phyloP scores from a whole-genome alignment of 2,797 vertebrate genomes.

The Xenentodon cancila region DNA sequence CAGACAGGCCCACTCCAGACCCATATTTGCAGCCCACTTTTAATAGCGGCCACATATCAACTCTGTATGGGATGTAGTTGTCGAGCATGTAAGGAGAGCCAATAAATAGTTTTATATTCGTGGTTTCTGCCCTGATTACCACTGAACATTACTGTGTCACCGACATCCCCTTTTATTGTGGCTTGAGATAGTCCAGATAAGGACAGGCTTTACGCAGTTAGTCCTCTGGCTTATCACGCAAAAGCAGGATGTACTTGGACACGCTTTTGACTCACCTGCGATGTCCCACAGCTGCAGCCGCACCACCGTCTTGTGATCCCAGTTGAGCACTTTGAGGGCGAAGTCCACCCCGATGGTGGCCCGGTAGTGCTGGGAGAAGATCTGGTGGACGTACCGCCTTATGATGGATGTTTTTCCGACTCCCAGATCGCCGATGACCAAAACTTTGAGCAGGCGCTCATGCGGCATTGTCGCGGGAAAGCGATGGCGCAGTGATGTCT shows the following conservation, averaged over 20 bases:
- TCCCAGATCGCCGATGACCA: slow-evolving; percentile 84
- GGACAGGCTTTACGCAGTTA: too few relatives aligned
- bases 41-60: too few relatives aligned
- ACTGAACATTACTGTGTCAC: too few relatives aligned
- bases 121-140: too few relatives aligned
- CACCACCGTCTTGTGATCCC: slow-evolving; percentile 80
- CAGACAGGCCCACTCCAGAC: too few relatives aligned
- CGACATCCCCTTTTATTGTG: background rate
- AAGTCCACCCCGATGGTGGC: slow-evolving; percentile 87
- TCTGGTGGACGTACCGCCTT: slow-evolving; percentile 83
- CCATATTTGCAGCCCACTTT: too few relatives aligned
- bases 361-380: slow-evolving; percentile 85
- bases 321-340: slow-evolving; percentile 81
- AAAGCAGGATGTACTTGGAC: background rate
- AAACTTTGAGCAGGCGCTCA: slow-evolving; percentile 82
- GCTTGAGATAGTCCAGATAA: too few relatives aligned
- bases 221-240: background rate
- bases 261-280: slow-evolving; percentile 70
- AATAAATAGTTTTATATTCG: too few relatives aligned
- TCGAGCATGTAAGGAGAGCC: too few relatives aligned
- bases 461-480: slow-evolving; percentile 61
- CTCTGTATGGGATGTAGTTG: too few relatives aligned
- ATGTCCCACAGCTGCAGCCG: slow-evolving; percentile 87
- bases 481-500: slow-evolving; percentile 3
- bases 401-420: slow-evolving; percentile 86